A percentile compares a stretch with the other conserved stretches of the same genome.
Evolutionary conservation across 2,113 vertebrate species (phyloP).

Genomic region (Pogonocichla stellata): DNA sequence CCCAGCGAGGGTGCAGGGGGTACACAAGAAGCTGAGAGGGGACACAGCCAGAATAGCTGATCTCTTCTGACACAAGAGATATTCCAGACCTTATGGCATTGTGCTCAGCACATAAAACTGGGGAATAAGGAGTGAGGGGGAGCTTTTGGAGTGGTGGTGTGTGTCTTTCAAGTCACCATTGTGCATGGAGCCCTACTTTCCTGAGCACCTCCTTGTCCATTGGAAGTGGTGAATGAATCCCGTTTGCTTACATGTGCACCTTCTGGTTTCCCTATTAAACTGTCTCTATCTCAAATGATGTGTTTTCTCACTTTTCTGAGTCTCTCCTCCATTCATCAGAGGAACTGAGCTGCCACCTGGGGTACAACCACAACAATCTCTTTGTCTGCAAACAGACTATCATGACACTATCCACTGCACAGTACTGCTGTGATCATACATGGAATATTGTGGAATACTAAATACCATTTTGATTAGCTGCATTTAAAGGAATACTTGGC

Average conservation of each 20-base stretch:
- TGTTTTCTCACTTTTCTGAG: neutral
- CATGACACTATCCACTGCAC: neutral
- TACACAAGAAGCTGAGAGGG: neutral
- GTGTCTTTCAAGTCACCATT: neutral
- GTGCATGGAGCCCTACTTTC: neutral
- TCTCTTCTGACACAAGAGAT: neutral
- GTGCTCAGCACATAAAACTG: neutral
- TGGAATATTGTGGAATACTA: neutral
- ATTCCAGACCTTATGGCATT: neutral
- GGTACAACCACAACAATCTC: neutral
- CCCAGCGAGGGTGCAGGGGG: fast-evolving
- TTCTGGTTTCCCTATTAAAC: neutral
- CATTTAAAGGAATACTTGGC: neutral
- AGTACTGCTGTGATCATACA: neutral
- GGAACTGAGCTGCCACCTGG: neutral
- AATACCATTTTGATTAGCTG: neutral
- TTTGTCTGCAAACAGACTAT: neutral
- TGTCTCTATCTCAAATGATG: neutral
- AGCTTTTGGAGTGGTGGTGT: neutral
- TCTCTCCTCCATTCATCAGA: neutral
- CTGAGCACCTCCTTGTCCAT: neutral
- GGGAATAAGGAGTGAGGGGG: no score
- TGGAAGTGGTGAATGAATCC: neutral
- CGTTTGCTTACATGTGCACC: neutral
- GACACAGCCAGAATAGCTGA: neutral